Conservation (phyloP, 2,797 vertebrate species). For the Sternotherus odoratus region DNA sequence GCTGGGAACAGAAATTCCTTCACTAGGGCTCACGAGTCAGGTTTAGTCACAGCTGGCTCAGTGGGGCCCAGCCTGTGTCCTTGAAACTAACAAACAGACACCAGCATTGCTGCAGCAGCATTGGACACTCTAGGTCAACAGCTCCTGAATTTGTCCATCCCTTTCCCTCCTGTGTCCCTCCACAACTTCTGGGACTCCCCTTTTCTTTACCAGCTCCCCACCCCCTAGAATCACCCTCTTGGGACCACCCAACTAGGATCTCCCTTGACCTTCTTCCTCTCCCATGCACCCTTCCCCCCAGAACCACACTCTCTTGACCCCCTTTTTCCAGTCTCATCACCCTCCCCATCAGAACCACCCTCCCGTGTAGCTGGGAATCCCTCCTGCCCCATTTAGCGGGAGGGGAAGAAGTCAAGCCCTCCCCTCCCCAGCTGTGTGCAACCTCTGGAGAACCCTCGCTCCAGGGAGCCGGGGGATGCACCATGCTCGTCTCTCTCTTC, state of each 20-base stretch:
- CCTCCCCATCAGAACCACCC: background rate
- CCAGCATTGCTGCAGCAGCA: background rate
- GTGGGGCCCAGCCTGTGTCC: no score
- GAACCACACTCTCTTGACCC: background rate
- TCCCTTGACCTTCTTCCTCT: background rate
- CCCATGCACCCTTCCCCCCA: background rate
- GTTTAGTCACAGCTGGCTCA: background rate
- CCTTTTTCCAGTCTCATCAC: background rate
- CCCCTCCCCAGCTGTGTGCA: background rate
- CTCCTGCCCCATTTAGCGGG: no score
- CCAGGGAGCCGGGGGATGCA: fast-evolving
- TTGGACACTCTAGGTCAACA: background rate
- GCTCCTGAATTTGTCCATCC: background rate
- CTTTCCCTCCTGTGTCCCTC: background rate
- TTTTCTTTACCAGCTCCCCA: no score
- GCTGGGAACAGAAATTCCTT: no score
- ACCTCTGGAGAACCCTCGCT: background rate
- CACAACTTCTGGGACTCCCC: background rate
- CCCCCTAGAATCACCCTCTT: no score
- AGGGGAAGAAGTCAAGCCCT: background rate
- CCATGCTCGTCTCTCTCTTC: fast-evolving
- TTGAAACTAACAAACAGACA: background rate
- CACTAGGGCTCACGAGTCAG: background rate
- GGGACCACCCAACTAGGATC: background rate
- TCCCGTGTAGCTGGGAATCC: background rate